Evolutionary conservation across 2,113 vertebrate species (phyloP).

Genomic region (Petromus typicus): DNA sequence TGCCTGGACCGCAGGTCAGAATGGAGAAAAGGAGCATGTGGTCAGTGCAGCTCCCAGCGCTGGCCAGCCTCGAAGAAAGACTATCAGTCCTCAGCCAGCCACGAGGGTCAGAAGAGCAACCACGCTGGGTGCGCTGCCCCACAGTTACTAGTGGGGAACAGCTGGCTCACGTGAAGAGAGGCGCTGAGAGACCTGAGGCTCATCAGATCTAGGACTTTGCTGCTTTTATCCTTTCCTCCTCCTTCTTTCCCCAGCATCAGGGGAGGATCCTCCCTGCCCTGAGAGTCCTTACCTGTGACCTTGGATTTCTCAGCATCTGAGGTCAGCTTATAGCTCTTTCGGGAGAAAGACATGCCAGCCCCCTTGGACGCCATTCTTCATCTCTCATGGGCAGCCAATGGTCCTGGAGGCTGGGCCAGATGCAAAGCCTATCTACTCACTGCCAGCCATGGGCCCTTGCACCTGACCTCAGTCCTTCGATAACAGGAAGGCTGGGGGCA

Average conservation of each 20-base stretch:
- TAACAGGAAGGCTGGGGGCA: constrained; percentile 2
- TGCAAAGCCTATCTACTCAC: background rate
- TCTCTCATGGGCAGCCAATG: constrained; percentile 72
- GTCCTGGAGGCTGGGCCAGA: constrained; percentile 60
- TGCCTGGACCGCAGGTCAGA: constrained; percentile 87
- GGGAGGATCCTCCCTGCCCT: background rate
- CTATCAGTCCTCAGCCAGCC: background rate
- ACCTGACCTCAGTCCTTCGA: background rate
- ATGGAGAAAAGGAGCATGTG: constrained; percentile 33
- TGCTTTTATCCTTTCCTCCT: background rate
- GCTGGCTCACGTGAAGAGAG: background rate
- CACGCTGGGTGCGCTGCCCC: background rate
- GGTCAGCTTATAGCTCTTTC: constrained; percentile 93
- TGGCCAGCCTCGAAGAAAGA: background rate
- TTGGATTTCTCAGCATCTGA: constrained; percentile 93
- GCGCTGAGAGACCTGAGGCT: background rate
- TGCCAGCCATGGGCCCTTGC: background rate
- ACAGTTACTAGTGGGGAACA: background rate
- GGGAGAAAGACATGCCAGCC: constrained; percentile 90
- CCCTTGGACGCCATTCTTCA: constrained; percentile 95
- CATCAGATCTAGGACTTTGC: background rate
- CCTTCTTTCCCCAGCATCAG: background rate
- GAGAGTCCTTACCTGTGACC: constrained; percentile 89
- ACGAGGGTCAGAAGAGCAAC: background rate
- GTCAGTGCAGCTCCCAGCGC: background rate